These are phyloP conservation scores for Rynchops niger DNA, from an alignment of 2,113 vertebrate genomes.

Conservation along the genomic window DNA sequence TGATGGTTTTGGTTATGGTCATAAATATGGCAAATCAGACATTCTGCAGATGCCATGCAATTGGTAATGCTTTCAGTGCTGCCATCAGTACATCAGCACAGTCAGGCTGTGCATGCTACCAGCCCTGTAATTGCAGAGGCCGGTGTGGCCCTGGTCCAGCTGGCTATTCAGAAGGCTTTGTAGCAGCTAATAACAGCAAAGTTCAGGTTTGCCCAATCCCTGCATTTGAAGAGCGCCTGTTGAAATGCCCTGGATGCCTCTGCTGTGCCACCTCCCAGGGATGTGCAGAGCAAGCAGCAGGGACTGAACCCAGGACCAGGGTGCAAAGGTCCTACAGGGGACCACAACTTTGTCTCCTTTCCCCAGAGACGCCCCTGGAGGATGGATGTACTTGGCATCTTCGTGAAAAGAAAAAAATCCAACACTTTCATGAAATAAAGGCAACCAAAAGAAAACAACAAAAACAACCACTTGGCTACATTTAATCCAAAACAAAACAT, in stretches of 20 bases:
- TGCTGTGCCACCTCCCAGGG: fast-evolving
- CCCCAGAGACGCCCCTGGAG: background rate
- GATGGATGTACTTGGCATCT: background rate
- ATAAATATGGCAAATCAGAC: background rate
- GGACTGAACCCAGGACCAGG: background rate
- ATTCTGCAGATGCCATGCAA: fast-evolving
- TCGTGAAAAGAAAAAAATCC: fast-evolving
- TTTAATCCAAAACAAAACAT: background rate
- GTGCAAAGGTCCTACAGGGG: fast-evolving
- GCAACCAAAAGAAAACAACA: background rate
- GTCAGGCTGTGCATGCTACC: fast-evolving
- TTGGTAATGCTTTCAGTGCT: background rate
- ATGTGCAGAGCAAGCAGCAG: fast-evolving
- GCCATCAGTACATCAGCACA: too few species aligned
- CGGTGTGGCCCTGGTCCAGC: background rate
- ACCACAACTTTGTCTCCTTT: background rate
- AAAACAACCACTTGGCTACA: background rate
- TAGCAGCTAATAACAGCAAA: background rate
- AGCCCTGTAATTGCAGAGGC: background rate
- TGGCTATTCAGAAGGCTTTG: background rate
- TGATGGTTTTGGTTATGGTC: background rate
- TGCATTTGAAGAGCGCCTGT: fast-evolving
- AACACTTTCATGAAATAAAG: background rate
- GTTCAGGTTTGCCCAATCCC: background rate
- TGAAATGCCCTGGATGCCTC: too few species aligned